Base-by-base conservation (phyloP, 2,888 invertebrate species). In the Unio pictorum region DNA sequence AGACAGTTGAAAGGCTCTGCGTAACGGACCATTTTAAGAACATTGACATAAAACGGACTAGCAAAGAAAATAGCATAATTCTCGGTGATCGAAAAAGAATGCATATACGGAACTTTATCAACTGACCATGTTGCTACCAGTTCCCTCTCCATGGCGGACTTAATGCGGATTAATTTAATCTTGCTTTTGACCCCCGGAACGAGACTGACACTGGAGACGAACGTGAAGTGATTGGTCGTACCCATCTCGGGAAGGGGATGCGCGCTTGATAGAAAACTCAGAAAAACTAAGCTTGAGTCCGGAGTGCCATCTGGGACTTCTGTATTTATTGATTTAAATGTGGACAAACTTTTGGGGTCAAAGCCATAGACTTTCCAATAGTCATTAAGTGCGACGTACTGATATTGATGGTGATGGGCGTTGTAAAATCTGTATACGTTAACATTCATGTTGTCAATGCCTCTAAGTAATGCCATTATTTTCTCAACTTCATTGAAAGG, bases 371-470 rank as follows among this genome's bases (percentile, higher is more conserved):
- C 68, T 68, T 84, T 85, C 87, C 87, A 88, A 67, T 84, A 88
- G 66, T 88, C 88, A 73, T 82, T 87, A 34, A 86, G 62, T 2
- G 84, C 87, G 4, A 85, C 73, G 67, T 82, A 87, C 6, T 71
- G 75, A 18, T 55, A 62, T 7, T 28, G 55, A 17, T 58, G 34
- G 8, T 23, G 23, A n/a, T 68, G 60, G 11, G 71, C 62, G 56
- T 79, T 67, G 34, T 71, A 75, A 55, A 83, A 75, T 20, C 78
- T 72, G 61, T 80, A 78, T 2, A 88, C 76, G 68, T 88, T 88
- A 11, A 87, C 84, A 69, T 88, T 88, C 84, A 87, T 86, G 68
- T 88, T 88, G 68, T 88, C 87, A 20, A 88, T 79, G 0, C 88
- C 88, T 18, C 81, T 77, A 4, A 81, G n/a, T 7, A 88, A 65